Percentiles rank a stretch among this genome's conserved stretches.
Conservation (phyloP, 2,888 invertebrate genomes). For the Drosophila barbarae region DNA sequence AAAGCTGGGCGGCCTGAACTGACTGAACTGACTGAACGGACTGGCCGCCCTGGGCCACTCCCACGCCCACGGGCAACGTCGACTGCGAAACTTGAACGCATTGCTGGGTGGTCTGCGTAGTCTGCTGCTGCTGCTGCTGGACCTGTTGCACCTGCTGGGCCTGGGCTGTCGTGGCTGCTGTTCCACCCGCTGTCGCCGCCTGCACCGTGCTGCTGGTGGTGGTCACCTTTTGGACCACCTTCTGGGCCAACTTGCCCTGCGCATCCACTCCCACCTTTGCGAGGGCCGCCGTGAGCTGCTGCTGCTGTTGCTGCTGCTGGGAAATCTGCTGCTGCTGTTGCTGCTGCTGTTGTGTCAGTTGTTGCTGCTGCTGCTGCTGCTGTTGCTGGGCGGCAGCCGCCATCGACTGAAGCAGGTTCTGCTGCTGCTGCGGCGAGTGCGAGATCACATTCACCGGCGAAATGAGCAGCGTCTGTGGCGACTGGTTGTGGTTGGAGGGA, state of each 20-base stretch:
- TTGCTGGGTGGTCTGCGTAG: conserved; percentile 81
- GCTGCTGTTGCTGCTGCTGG: conserved; percentile 78
- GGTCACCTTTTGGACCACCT: conserved; percentile 82
- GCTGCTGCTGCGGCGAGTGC: conserved; percentile 79
- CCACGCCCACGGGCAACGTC: conserved; percentile 80
- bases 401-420: conserved; percentile 78
- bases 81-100: conserved; percentile 87
- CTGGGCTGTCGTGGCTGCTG: conserved; percentile 73
- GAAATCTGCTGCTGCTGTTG: conserved; percentile 68
- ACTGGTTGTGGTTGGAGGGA: conserved; percentile 87
- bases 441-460: conserved; percentile 80
- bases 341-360: conserved; percentile 73
- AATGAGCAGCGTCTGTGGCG: conserved; percentile 88
- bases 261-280: conserved; percentile 50
- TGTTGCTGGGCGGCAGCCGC: conserved; percentile 67
- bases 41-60: conserved; percentile 83
- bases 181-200: conserved; percentile 73
- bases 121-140: conserved; percentile 57
- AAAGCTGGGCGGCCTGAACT: conserved; percentile 82
- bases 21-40: conserved; percentile 67
- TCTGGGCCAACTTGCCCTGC: conserved; percentile 79
- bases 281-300: conserved; percentile 41
- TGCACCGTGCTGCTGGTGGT: conserved; percentile 77
- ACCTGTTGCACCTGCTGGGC: conserved; percentile 75
- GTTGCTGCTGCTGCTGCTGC: conserved; percentile 58